These are phyloP conservation scores for Pyrrhia umbra DNA, from an alignment of 2,888 invertebrate genomes.

Conservation along the genomic window DNA sequence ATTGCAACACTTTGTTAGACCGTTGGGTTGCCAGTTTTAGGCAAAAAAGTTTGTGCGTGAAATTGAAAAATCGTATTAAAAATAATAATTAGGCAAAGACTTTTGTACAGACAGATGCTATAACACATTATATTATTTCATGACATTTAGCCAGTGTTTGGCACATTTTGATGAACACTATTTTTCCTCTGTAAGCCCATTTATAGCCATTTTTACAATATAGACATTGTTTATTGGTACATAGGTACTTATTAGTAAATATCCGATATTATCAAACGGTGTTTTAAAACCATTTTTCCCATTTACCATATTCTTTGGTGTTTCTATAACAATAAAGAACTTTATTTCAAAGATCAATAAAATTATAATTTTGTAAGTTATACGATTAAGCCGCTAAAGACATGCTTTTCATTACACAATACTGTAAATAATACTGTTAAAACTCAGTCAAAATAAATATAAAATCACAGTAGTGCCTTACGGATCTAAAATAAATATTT, in stretches of 20 bases:
- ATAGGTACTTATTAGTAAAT: background rate
- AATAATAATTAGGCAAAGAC: conserved; percentile 16
- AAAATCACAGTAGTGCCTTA: conserved; percentile 50
- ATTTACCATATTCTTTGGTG: conserved; percentile 11
- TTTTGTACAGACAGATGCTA: conserved; percentile 58
- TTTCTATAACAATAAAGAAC: conserved; percentile 2
- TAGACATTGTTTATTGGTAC: conserved; percentile 24
- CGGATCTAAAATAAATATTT: conserved; percentile 40
- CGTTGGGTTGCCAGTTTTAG: conserved; percentile 14
- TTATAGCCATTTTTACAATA: conserved; percentile 51
- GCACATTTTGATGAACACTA: conserved; percentile 84
- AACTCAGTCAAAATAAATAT: conserved; percentile 42
- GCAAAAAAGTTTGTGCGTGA: conserved; percentile 26
- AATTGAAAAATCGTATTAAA: conserved; percentile 8
- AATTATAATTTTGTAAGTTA: too few relatives aligned
- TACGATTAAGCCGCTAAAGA: background rate
- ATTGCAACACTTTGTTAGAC: conserved; percentile 27
- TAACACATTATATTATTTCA: conserved; percentile 42
- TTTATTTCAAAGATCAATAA: background rate
- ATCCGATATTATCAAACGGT: background rate
- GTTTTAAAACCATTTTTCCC: background rate
- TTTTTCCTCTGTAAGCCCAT: conserved; percentile 55
- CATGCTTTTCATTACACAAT: background rate
- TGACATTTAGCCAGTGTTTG: conserved; percentile 78
- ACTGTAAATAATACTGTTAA: conserved; percentile 38